phyloP scores from a whole-genome alignment of 2,888 invertebrate genomes.

The Oscheius sp. region DNA sequence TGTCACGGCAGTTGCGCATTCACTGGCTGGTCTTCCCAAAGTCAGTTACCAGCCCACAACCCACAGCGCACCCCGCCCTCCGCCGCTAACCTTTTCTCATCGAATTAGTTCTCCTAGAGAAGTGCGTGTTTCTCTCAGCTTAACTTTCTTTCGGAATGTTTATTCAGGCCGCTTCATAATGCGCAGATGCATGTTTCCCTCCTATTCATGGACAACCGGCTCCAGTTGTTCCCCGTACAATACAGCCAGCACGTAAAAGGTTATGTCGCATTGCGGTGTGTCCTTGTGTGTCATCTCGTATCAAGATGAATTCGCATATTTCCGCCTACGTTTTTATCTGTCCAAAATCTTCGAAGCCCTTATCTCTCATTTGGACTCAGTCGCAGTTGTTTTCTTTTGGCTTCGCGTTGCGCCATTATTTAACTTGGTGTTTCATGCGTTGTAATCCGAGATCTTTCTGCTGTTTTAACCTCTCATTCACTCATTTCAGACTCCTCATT shows the following conservation, averaged over 20 bases:
- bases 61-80: too few relatives aligned
- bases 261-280: constrained; percentile 12
- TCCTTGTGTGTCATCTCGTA: constrained; percentile 16
- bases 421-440: background rate
- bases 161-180: constrained; percentile 18
- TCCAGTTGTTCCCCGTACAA: constrained; percentile 1
- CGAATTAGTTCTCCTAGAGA: too few relatives aligned
- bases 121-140: too few relatives aligned
- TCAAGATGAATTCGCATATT: constrained; percentile 22
- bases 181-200: constrained; percentile 13
- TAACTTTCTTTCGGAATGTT: background rate
- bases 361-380: too few relatives aligned
- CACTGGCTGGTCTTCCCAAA: background rate
- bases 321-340: too few relatives aligned
- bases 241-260: too few relatives aligned
- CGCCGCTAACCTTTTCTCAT: too few relatives aligned
- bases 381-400: background rate
- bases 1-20: constrained; percentile 18
- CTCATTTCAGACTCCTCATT: constrained; percentile 75
- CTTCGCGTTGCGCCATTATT: constrained; percentile 4
- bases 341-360: too few relatives aligned
- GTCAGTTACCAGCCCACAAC: too few relatives aligned
- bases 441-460: constrained; percentile 15
- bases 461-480: background rate
- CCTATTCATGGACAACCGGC: constrained; percentile 21